phyloP scores from a whole-genome alignment of 2,797 vertebrate genomes.

The Gymnodraco acuticeps region DNA sequence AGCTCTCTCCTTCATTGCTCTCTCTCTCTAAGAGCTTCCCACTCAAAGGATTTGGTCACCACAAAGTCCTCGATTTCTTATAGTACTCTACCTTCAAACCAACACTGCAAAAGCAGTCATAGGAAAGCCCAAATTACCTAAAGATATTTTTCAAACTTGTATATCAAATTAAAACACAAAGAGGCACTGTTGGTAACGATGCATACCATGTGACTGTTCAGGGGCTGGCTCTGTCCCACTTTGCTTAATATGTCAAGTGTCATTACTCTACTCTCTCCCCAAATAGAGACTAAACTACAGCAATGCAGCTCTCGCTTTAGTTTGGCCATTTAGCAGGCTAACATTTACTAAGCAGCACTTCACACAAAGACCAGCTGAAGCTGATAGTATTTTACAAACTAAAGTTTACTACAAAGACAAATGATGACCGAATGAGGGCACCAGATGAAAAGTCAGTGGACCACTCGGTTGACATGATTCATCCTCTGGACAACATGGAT shows the following conservation, averaged over 20 bases:
- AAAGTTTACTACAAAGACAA: too few species aligned
- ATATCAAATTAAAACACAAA: constrained; percentile 2
- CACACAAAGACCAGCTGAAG: neutral
- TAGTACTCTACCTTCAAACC: constrained; percentile 13
- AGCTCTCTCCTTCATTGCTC: constrained; percentile 37
- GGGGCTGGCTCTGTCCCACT: neutral
- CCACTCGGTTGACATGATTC: too few species aligned
- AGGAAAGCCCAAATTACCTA: constrained; percentile 21
- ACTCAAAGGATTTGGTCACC: constrained; percentile 33
- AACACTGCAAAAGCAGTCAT: constrained; percentile 23
- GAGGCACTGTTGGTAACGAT: neutral
- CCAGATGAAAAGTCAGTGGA: neutral
- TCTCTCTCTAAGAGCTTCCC: constrained; percentile 21
- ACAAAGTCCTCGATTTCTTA: constrained; percentile 31
- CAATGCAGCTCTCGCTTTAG: neutral
- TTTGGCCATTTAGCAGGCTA: neutral
- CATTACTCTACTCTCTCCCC: neutral
- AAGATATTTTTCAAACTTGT: constrained; percentile 11
- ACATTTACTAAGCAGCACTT: neutral
- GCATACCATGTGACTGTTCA: neutral
- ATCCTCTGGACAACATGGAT: too few species aligned
- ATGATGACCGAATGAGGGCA: neutral
- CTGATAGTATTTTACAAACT: too few species aligned
- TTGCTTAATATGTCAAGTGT: constrained; percentile 14
- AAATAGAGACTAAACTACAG: neutral